Base-by-base conservation (phyloP, 2,888 invertebrate species). In the Lepidocyrtinus sp. region DNA sequence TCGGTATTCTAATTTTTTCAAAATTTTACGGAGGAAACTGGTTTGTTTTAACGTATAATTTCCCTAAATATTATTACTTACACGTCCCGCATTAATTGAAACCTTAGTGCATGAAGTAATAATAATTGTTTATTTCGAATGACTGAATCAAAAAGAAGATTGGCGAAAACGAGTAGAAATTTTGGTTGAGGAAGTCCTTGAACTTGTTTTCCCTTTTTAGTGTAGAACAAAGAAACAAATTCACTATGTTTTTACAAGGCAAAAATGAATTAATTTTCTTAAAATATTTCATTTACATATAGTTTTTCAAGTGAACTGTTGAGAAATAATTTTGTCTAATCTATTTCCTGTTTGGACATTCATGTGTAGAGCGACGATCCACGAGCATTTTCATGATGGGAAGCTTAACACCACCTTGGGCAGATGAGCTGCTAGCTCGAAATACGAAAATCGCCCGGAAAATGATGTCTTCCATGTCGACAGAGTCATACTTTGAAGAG, bases 401-500 rank as follows among this genome's bases (percentile, higher is more conserved):
- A 12, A 75, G 75, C 61, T 21, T 75, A 24, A 81, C 76, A 55
- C 86, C 86, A 59, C 86, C 86, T 17, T 86, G 86, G 86, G 84
- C 84, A 24, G 75, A 74, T 71, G 86, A 86, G 76, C 82, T 86
- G 22, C 75, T 80, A 24, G 83, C 85, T 62, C 80, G 82, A 67
- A 86, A 86, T 81, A 78, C 82, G n/a, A 86, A 86, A 83, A 83
- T 86, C 17, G 84, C 84, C 46, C 82, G 84, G 64, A 85, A 83
- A 68, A 81, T 85, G 55, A 71, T 65, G 65, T 65, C 69, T 61
- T 83, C 81, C 19, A 27, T 75, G 55, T 75, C 75, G 22, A 72
- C 81, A 17, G 77, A 77, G 19, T 78, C 78, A 1, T 81, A 83
- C 61, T 74, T 77, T 55, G 62, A 55, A 46, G 75, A 75, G 24